Evolutionary conservation across 1,140 invertebrate genomes (phyloP), one percentile per base, ranked within the genome.

Genomic region (Listronotus oregonensis): DNA sequence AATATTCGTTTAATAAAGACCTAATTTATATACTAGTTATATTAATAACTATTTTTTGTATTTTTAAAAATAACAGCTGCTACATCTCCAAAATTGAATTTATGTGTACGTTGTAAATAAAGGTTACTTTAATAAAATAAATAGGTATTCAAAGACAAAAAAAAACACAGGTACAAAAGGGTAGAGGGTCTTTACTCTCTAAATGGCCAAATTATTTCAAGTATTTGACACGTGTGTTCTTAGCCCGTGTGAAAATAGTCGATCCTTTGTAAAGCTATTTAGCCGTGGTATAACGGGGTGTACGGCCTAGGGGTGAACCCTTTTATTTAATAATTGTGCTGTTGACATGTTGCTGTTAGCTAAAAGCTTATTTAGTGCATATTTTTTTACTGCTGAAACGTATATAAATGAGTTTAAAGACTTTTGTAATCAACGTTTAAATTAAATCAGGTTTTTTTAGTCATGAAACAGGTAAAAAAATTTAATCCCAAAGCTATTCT

Each of bases 181-280:
- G 9, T 49, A 31, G 37, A 10, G 14, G 21, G 14, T 49, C 18
- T 34, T 17, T 59, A 6, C 15, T 27, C 17, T 21, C 27, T 32
- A 40, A 59, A 12, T 59, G 56, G 21, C 27, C 12, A 37, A 59
- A 49, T 59, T 59, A 49, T 46, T 58, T 47, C 39, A 44, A 34
- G 42, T 37, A 50, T 63, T 52, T 39, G 49, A 63, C 60, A 54
- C 51, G 49, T 63, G 59, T 15, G 47, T 54, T 54, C 43, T 12
- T 52, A 54, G 37, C 31, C 37, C 39, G 60, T 63, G 60, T 54
- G 60, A 63, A 63, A 63, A 46, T 54, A 61, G 58, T 21, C 14
- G 27, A 54, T 34, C 60, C 60, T 63, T 63, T 63, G 60, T 63
- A 39, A 44, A 50, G 60, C 50, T 63, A 63, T 63, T 63, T 63